Evolutionary conservation across 1,140 invertebrate species (phyloP), one percentile per base, ranked within the genome.

Genomic region (Zaprionus nigranus): DNA sequence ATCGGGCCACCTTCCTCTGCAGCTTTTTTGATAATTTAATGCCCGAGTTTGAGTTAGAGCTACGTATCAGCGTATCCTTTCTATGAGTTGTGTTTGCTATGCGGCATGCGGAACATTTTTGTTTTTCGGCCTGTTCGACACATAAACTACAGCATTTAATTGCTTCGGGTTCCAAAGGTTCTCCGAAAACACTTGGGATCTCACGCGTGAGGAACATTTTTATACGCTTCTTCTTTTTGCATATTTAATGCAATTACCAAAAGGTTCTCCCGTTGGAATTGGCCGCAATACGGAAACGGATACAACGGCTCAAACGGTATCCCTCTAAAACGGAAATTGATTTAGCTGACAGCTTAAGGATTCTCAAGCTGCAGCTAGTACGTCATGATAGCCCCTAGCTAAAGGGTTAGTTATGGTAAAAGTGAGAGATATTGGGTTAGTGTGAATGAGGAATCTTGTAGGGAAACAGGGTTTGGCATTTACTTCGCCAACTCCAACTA

Each of bases 211-310:
- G 61, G 13, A 65, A 79, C 65, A 73, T 83, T 78, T 90, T 51
- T 51, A 46, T 46, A 17, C n/a, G 46, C 46, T 2, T 51, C 46
- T 17, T 24, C 20, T 51, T 24, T 51, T 84, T 84, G 85, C 85
- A 90, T 90, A 90, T 90, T 90, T 90, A 90, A 90, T 90, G 85
- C 85, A 90, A 90, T 90, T 90, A 90, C 85, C 81, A 77, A 90
- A 90, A 84, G 85, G 81, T 85, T 90, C 57, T 84, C 79, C 78
- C 75, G 40, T 61, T 56, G 78, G 81, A 76, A 79, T 73, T 78
- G 69, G 59, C 36, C 53, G 49, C 62, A 11, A 57, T 70, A 65
- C 36, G 28, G 57, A 75, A 46, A 68, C 40, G 40, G 40, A 46
- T 46, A 17, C 40, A 7, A 7, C 5, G n/a, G n/a, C 40, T 43